Percentiles rank a stretch among this genome's conserved stretches.
Evolutionary conservation across 2,797 vertebrate species (phyloP).

Genomic region (Knipowitschia caucasica): DNA sequence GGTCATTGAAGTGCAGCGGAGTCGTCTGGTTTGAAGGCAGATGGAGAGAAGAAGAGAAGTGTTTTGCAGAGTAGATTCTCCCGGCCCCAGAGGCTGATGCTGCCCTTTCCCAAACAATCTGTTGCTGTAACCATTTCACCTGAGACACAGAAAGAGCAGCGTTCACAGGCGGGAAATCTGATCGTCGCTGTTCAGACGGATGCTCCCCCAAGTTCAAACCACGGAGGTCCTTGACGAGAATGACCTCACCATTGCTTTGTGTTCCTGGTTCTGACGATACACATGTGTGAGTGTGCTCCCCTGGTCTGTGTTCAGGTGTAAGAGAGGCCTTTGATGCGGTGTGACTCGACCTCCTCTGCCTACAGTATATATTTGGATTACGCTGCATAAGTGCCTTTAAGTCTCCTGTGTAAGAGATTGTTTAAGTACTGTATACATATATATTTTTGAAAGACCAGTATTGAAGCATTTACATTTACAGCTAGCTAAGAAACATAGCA

Average conservation of each 20-base stretch:
- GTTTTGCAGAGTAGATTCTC: constrained; percentile 25
- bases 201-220: neutral
- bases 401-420: too few relatives aligned
- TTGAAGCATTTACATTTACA: too few relatives aligned
- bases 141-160: constrained; percentile 41
- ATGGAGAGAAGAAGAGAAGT: neutral
- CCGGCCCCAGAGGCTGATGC: constrained; percentile 81
- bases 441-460: too few relatives aligned
- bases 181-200: neutral
- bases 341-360: neutral
- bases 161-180: neutral
- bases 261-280: neutral
- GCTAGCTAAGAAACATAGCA: neutral
- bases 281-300: neutral
- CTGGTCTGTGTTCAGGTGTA: neutral
- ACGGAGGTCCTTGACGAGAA: neutral
- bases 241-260: neutral
- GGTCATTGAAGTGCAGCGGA: constrained; percentile 78
- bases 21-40: constrained; percentile 38
- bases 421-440: too few relatives aligned
- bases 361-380: neutral
- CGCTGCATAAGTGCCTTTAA: neutral
- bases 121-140: constrained; percentile 96
- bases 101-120: constrained; percentile 82
- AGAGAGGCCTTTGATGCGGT: neutral